Conservation (phyloP, 2,888 invertebrate species). For the Podotricha telesiphe region DNA sequence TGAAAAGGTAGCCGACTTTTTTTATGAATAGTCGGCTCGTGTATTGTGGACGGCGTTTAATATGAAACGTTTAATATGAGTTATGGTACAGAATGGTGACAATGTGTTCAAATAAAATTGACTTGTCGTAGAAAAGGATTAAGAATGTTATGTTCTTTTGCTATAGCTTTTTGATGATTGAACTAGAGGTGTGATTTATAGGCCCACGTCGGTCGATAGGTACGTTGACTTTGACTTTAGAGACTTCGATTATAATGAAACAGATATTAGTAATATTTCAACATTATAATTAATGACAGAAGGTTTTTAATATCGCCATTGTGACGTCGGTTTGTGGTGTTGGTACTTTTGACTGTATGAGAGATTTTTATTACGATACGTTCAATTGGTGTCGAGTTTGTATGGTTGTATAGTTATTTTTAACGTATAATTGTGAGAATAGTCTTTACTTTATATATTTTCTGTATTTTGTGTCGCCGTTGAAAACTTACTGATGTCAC, state of each 20-base stretch:
- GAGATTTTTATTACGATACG: not conserved
- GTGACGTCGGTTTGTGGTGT: slow-evolving; percentile 6
- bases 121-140: slow-evolving; percentile 76
- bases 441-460: not conserved
- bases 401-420: not conserved
- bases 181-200: slow-evolving; percentile 76
- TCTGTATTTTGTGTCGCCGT: not conserved
- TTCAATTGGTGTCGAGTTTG: not conserved
- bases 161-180: slow-evolving; percentile 66
- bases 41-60: slow-evolving; percentile 65
- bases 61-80: slow-evolving; percentile 72
- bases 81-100: slow-evolving; percentile 65
- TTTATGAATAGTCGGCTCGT: slow-evolving; percentile 61
- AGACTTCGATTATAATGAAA: slow-evolving; percentile 29
- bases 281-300: slow-evolving; percentile 13
- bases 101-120: slow-evolving; percentile 75
- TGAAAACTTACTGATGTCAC: no score
- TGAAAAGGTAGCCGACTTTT: slow-evolving; percentile 70
- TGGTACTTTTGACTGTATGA: not conserved
- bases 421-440: not conserved
- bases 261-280: slow-evolving; percentile 29
- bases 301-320: slow-evolving; percentile 18
- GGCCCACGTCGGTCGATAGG: slow-evolving; percentile 56
- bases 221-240: slow-evolving; percentile 53
- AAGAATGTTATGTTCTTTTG: slow-evolving; percentile 62